These are phyloP conservation scores for Calliphora vomitoria DNA, from an alignment of 2,888 invertebrate genomes.

Conservation along the genomic window DNA sequence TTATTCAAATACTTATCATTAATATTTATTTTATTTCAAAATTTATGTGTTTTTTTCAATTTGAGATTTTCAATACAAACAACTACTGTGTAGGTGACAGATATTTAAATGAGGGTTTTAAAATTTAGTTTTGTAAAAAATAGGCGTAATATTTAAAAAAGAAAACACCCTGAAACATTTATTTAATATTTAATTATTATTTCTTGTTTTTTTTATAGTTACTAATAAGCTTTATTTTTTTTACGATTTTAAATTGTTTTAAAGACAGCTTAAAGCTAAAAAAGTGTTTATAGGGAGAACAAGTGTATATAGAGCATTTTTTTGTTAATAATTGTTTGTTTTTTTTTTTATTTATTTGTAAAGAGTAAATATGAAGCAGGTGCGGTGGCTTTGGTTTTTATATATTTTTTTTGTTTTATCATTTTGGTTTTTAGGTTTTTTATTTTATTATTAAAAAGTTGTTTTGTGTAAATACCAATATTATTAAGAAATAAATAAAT, in stretches of 20 bases:
- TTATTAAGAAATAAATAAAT: slow-evolving; percentile 34
- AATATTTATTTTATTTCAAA: slow-evolving; percentile 16
- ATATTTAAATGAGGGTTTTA: slow-evolving; percentile 36
- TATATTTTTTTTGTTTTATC: slow-evolving; percentile 38
- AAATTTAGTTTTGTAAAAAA: slow-evolving; percentile 16
- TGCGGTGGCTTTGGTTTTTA: slow-evolving; percentile 73
- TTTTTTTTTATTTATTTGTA: slow-evolving; percentile 46
- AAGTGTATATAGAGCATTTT: slow-evolving; percentile 71
- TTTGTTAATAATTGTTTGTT: slow-evolving; percentile 29
- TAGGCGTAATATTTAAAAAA: slow-evolving; percentile 7
- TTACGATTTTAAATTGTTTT: not conserved
- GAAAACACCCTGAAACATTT: slow-evolving; percentile 68
- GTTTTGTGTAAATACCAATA: slow-evolving; percentile 40
- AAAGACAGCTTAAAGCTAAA: slow-evolving; percentile 66
- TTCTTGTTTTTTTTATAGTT: slow-evolving; percentile 6
- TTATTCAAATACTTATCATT: slow-evolving; percentile 57
- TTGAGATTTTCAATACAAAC: slow-evolving; percentile 30
- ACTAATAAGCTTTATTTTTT: slow-evolving; percentile 59
- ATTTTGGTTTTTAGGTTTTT: slow-evolving; percentile 32
- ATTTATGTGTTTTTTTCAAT: not conserved
- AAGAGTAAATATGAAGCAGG: slow-evolving; percentile 75
- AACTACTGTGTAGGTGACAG: slow-evolving; percentile 38
- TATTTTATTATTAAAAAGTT: slow-evolving; percentile 15
- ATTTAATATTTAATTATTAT: slow-evolving; percentile 39
- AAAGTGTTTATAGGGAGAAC: slow-evolving; percentile 71